Evolutionary conservation across 2,113 vertebrate genomes (phyloP).

Genomic region (Brachyhypopomus occidentalis): DNA sequence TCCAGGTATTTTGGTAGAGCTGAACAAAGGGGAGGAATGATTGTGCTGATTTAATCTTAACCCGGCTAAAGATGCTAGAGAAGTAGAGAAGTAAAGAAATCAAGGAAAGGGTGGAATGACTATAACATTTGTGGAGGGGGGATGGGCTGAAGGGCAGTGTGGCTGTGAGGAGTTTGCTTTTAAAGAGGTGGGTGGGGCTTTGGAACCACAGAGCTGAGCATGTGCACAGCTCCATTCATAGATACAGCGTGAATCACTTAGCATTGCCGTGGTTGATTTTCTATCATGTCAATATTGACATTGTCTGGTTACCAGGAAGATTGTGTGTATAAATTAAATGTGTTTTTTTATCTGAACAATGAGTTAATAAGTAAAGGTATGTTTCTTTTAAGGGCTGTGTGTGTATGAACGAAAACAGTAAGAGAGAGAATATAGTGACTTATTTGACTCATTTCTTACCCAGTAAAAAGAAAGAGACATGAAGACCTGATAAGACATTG

Average conservation of each 20-base stretch:
- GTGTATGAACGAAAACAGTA: background rate
- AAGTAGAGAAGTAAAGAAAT: conserved; percentile 6
- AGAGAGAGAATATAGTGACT: background rate
- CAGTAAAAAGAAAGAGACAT: background rate
- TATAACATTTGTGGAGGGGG: conserved; percentile 31
- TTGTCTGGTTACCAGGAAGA: background rate
- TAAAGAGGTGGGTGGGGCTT: background rate
- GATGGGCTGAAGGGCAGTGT: conserved; percentile 24
- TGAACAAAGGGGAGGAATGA: background rate
- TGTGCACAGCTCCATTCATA: background rate
- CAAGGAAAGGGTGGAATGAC: conserved; percentile 7
- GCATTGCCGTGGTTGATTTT: background rate
- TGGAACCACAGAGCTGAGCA: background rate
- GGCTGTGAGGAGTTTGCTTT: conserved; percentile 7
- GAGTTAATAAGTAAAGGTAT: background rate
- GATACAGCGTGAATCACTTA: background rate
- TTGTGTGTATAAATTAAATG: background rate
- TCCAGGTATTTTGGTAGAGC: background rate
- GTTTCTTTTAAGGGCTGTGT: too few species aligned
- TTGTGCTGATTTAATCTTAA: background rate
- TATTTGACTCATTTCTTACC: background rate
- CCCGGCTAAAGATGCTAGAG: background rate
- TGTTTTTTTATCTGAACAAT: too few species aligned
- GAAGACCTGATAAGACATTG: background rate
- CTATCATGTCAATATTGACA: background rate